phyloP scores from a whole-genome alignment of 2,113 vertebrate genomes.

The Xyrauchen texanus region DNA sequence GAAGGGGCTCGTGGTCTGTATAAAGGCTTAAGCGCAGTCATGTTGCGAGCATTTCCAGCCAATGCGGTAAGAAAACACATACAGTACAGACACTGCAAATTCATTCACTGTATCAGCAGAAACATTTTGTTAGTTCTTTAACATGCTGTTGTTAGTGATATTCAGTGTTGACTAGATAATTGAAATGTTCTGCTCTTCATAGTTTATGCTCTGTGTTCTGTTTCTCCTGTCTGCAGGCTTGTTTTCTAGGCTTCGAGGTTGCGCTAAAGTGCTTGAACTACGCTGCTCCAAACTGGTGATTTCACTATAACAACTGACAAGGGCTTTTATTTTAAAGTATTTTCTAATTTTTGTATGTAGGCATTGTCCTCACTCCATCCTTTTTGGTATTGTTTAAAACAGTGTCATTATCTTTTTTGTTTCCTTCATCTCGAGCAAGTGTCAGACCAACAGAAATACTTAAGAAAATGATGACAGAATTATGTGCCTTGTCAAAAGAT shows the following conservation, averaged over 20 bases:
- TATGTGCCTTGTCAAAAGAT: too few relatives aligned
- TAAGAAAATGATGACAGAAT: too few relatives aligned
- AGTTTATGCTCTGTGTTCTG: background rate
- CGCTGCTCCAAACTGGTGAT: conserved; percentile 66
- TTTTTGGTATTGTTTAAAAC: too few relatives aligned
- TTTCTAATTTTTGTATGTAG: too few relatives aligned
- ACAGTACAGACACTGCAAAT: background rate
- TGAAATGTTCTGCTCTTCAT: background rate
- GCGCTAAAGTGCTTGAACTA: conserved; percentile 71
- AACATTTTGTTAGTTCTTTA: too few relatives aligned
- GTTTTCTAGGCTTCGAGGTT: conserved; percentile 78
- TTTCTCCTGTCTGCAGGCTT: conserved; percentile 66
- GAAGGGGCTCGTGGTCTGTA: conserved; percentile 73
- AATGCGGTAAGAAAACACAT: conserved; percentile 67
- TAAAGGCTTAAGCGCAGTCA: conserved; percentile 76
- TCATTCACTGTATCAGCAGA: background rate
- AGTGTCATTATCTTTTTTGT: too few relatives aligned
- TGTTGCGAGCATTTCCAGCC: conserved; percentile 78
- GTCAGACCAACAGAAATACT: too few relatives aligned
- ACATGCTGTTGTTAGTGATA: too few relatives aligned
- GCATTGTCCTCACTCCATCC: too few relatives aligned
- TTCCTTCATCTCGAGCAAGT: too few relatives aligned
- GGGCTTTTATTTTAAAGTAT: too few relatives aligned
- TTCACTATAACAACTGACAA: background rate
- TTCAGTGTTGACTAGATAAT: background rate